Percentiles rank a stretch among this genome's conserved stretches.
Evolutionary conservation across 1,140 invertebrate genomes (phyloP).

Genomic region (Drosophila lowei): DNA sequence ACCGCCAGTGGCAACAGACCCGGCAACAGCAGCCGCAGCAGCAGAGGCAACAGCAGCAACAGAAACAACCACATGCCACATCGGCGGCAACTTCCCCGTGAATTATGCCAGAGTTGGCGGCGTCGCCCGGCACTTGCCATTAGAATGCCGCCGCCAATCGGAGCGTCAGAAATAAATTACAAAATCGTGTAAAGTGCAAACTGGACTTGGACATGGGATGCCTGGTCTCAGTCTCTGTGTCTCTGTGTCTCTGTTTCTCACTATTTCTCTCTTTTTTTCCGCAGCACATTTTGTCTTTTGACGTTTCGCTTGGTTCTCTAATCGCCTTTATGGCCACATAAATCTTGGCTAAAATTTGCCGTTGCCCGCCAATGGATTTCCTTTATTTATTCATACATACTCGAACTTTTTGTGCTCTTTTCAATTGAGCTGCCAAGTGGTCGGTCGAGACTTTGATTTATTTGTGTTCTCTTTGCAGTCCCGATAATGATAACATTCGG

Average conservation of each 20-base stretch:
- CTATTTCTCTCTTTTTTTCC: slow-evolving; percentile 5
- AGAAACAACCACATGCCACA: slow-evolving; percentile 2
- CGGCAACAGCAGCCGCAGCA: slow-evolving; percentile 28
- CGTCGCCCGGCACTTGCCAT: slow-evolving; percentile 69
- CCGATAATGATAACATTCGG: slow-evolving; percentile 55
- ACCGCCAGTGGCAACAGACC: slow-evolving; percentile 63
- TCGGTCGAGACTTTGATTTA: slow-evolving; percentile 68
- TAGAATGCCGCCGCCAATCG: slow-evolving; percentile 71
- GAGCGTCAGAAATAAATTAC: slow-evolving; percentile 79
- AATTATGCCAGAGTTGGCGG: slow-evolving; percentile 22
- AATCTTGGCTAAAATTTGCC: slow-evolving; percentile 77
- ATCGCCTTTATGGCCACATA: slow-evolving; percentile 80
- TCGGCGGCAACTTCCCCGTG: slow-evolving; percentile 10
- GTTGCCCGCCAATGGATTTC: slow-evolving; percentile 71
- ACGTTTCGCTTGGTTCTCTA: slow-evolving; percentile 68
- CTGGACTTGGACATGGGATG: slow-evolving; percentile 61
- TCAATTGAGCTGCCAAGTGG: slow-evolving; percentile 73
- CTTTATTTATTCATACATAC: slow-evolving; percentile 37
- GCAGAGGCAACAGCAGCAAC: not conserved
- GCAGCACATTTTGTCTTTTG: slow-evolving; percentile 66
- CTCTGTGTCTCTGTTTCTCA: slow-evolving; percentile 7
- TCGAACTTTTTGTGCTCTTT: slow-evolving; percentile 38
- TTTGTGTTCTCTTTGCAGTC: slow-evolving; percentile 46
- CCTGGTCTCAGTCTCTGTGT: too few relatives aligned
- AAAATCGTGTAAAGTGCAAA: slow-evolving; percentile 79